These are phyloP conservation scores for Coregonus suidteri DNA, from an alignment of 2,797 vertebrate species.

Conservation along the genomic window DNA sequence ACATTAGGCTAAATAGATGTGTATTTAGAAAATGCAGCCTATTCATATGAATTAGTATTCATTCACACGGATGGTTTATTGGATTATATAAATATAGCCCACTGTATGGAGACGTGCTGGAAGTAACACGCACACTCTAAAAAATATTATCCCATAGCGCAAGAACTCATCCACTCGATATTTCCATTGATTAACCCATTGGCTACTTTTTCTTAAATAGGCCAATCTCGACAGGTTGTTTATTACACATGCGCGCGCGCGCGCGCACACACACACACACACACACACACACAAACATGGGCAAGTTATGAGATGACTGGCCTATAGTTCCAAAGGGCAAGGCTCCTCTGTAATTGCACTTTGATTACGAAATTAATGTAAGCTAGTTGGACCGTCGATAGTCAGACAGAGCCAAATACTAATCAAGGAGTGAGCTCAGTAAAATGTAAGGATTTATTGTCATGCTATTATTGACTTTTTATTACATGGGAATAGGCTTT, in stretches of 20 bases:
- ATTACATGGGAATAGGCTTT: not conserved
- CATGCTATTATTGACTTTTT: not conserved
- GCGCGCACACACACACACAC: constrained; percentile 13
- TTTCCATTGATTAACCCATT: not conserved
- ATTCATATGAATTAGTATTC: not conserved
- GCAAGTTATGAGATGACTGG: not conserved
- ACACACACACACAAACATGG: constrained; percentile 10
- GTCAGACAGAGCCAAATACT: not conserved
- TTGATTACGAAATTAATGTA: not conserved
- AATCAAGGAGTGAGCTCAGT: not conserved
- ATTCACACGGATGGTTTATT: not conserved
- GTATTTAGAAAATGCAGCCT: not conserved
- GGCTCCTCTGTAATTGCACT: not conserved
- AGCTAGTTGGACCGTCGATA: not conserved
- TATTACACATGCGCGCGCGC: not conserved
- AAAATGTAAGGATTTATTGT: not conserved
- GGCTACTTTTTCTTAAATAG: not conserved
- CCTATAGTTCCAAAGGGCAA: not conserved
- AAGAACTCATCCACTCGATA: not conserved
- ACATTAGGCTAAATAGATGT: not conserved
- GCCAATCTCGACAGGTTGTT: not conserved
- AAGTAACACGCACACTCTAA: not conserved
- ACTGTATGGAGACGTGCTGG: not conserved
- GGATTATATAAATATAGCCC: not conserved
- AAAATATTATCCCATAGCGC: not conserved